These are phyloP conservation scores for Rapana venosa DNA, from an alignment of 2,888 invertebrate genomes.

Conservation along the genomic window DNA sequence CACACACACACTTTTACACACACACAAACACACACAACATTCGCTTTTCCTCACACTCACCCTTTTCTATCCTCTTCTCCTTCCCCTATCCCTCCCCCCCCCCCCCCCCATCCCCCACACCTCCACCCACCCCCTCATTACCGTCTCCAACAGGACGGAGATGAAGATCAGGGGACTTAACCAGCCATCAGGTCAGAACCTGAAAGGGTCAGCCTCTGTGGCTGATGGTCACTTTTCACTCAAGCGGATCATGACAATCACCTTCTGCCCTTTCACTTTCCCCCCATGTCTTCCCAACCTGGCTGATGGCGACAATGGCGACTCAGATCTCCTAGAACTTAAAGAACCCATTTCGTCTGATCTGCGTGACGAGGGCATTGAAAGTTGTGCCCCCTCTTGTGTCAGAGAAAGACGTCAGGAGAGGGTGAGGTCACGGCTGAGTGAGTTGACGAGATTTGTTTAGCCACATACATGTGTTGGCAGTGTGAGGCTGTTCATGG, in stretches of 20 bases:
- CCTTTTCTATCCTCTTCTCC: background rate
- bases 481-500: background rate
- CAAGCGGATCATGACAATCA: conserved; percentile 3
- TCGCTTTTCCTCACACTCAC: background rate
- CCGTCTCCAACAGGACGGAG: background rate
- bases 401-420: conserved; percentile 10
- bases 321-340: background rate
- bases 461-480: background rate
- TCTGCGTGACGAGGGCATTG: conserved; percentile 2
- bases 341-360: background rate
- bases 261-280: background rate
- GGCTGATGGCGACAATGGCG: background rate
- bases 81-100: background rate
- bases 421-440: background rate
- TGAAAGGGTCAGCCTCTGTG: background rate
- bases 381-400: background rate
- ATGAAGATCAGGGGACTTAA: background rate
- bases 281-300: background rate
- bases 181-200: background rate
- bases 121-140: background rate
- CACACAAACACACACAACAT: background rate
- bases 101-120: background rate
- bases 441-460: background rate
- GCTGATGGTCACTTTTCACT: background rate
- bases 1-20: conserved; percentile 10